Evolutionary conservation across 2,797 vertebrate species (phyloP), one percentile per base, ranked within the genome.

Genomic region (Tarsius wallacei): DNA sequence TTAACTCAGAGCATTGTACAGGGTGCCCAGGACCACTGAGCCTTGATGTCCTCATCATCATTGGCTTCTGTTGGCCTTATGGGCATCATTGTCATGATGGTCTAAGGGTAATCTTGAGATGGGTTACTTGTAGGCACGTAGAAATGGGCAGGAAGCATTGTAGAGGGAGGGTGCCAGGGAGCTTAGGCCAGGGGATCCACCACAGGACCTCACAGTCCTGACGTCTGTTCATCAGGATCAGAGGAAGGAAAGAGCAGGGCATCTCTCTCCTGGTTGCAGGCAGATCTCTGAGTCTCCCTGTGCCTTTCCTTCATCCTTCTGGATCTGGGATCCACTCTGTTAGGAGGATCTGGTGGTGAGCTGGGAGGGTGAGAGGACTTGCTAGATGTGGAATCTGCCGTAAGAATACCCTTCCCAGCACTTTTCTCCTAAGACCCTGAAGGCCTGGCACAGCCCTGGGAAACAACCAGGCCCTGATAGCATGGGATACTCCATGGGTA

Each of bases 1-100:
- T 59, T 36, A 10, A 26, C 47, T 22, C 31, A 33, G 68, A 19
- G 24, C 51, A 11, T 12, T 9, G 36, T 6, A 6, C 42, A 13
- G 10, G 7, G 28, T 1, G 12, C n/a, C 31, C 33, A 5, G 28
- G 31, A n/a, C 51, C 42, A 19, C 51, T 0, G 8, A 4, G 13
- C 6, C 3, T 61, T 0, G 0, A 1, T 9, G 2, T 47, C 36
- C 21, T 61, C 47, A 2, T 4, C 5, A 55, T 5, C 3, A 5
- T 14, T 28, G 1, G 15, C 36, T 4, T 59, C 55, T 21, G 1
- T 61, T 61, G 77, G 8, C 7, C 0, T 28, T 42, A 16, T 0
- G 1, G 0, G 73, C 42, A 8, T 53, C 28, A 1, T 1, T 15
- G 36, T 51, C 6, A 0, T 15, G 1, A 3, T 85, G 36, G 49